Percentiles rank a stretch among this genome's conserved stretches.
Evolutionary conservation across 1,140 invertebrate species (phyloP).

Genomic region (Rhynchophorus ferrugineus): DNA sequence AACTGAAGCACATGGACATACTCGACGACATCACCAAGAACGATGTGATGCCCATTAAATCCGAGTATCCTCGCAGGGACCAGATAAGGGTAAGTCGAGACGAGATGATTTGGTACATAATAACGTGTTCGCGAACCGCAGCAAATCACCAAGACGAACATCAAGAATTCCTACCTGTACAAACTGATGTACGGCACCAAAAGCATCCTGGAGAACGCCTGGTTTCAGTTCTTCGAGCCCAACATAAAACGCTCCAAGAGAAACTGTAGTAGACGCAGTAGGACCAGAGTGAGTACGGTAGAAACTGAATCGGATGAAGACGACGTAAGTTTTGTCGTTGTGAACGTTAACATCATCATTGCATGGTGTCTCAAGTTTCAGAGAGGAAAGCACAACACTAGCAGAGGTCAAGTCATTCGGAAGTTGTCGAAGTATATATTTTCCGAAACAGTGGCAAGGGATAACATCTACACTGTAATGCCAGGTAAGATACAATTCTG

Average conservation of each 20-base stretch:
- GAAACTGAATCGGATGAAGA: no score
- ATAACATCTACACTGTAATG: slow-evolving; percentile 13
- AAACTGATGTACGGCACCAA: slow-evolving; percentile 16
- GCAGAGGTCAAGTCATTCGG: not conserved
- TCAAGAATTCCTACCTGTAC: slow-evolving; percentile 25
- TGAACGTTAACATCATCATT: no score
- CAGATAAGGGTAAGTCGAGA: slow-evolving; percentile 2
- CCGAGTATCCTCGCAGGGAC: slow-evolving; percentile 37
- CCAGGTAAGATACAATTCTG: slow-evolving; percentile 7
- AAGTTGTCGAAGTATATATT: slow-evolving; percentile 18
- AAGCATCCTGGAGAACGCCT: slow-evolving; percentile 3
- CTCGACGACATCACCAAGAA: slow-evolving; percentile 34
- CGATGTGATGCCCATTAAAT: slow-evolving; percentile 33
- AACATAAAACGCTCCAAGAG: slow-evolving; percentile 1
- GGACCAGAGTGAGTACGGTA: no score
- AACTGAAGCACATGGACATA: slow-evolving; percentile 28
- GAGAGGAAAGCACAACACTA: no score
- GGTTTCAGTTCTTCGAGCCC: slow-evolving; percentile 17
- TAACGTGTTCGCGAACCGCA: no score
- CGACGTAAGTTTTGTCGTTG: no score
- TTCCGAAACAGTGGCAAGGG: not conserved
- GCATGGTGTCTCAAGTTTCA: no score
- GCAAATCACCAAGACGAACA: not conserved
- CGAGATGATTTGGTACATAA: no score
- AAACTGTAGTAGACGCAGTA: not conserved